phyloP scores from a whole-genome alignment of 2,888 invertebrate genomes.

The Melanargia galathea region DNA sequence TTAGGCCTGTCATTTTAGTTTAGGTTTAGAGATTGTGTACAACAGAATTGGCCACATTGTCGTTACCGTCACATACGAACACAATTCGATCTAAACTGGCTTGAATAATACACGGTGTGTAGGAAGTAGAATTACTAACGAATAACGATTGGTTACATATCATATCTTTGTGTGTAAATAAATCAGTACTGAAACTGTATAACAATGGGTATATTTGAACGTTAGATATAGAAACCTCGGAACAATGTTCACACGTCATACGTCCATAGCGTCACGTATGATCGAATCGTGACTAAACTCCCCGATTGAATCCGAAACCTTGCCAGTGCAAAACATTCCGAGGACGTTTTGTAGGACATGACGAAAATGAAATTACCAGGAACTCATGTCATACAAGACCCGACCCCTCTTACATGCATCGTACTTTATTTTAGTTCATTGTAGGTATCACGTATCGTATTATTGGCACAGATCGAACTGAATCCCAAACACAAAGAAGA shows the following conservation, averaged over 20 bases:
- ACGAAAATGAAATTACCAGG: constrained; percentile 21
- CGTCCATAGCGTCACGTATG: constrained; percentile 41
- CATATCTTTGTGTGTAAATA: constrained; percentile 16
- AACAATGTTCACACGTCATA: constrained; percentile 37
- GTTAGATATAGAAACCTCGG: constrained; percentile 27
- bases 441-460: constrained; percentile 3
- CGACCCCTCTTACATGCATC: background rate
- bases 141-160: background rate
- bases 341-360: constrained; percentile 14
- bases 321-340: constrained; percentile 27
- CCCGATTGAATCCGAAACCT: constrained; percentile 34
- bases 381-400: constrained; percentile 3
- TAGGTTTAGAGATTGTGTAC: no score
- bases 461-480: constrained; percentile 1
- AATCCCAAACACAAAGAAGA: background rate
- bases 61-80: no score
- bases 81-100: background rate
- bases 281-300: constrained; percentile 39
- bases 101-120: constrained; percentile 14
- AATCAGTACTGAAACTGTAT: constrained; percentile 1
- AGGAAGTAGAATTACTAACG: background rate
- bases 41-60: no score
- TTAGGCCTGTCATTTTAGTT: no score
- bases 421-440: constrained; percentile 8
- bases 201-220: constrained; percentile 24